Base-by-base conservation (phyloP, 1,140 invertebrate genomes). In the Zaprionus gabonicus region DNA sequence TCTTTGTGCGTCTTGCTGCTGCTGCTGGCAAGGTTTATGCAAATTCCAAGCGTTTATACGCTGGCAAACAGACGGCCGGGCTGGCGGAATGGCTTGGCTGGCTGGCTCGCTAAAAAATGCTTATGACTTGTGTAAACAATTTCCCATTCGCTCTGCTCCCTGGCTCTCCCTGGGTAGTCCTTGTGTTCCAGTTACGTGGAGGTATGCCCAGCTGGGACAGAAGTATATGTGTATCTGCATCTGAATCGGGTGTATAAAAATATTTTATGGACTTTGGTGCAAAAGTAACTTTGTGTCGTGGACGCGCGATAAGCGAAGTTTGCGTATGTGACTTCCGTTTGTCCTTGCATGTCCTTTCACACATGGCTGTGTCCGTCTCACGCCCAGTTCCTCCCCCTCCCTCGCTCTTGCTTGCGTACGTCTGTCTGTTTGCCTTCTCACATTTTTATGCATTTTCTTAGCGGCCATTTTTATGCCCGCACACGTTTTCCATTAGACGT, bases 401-500 rank as follows among this genome's bases (percentile, higher is more conserved):
- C 1, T 28, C 27, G 2, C 12, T 41, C 17, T 6, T 41, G 12
- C 20, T 15, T 44, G 7, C 31, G 28, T 36, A 9, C 2, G 28
- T 25, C 49, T 27, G 41, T 15, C 56, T 74, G 72, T 76, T 76
- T 76, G 73, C 73, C 44, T 53, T 65, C 71, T 51, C 78, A 90
- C 72, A 81, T 90, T 88, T 88, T 90, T 88, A 88, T 88, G 85
- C 85, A 88, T 91, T 91, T 92, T 92, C 91, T 92, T 92, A 92
- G 91, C 91, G 91, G 77, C 79, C 83, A 92, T 91, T 91, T 92
- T 92, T 92, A 92, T 92, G 86, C 91, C 75, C 67, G 86, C 87
- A 91, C 91, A 92, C 91, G 91, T 91, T 92, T 92, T 92, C 91
- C 84, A 92, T 92, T 92, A 92, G 84, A 91, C 79, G 68, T 87